Evolutionary conservation across 1,140 invertebrate genomes (phyloP).

Genomic region (Homarus americanus): DNA sequence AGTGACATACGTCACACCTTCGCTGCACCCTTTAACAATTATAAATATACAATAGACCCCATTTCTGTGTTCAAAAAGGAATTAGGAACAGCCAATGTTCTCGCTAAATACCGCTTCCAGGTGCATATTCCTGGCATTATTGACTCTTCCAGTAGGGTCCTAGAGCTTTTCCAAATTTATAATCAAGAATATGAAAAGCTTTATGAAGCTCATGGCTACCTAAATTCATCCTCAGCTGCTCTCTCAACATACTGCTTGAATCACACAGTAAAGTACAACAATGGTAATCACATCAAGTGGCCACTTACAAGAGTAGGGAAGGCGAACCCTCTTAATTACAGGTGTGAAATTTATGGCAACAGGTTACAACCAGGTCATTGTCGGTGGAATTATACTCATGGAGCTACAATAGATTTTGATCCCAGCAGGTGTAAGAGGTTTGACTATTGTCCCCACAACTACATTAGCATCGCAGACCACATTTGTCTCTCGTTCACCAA

Average conservation of each 20-base stretch:
- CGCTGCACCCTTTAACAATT: background rate
- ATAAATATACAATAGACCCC: slow-evolving; percentile 21
- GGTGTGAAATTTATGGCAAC: slow-evolving; percentile 49
- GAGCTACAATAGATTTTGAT: slow-evolving; percentile 43
- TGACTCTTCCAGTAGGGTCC: background rate
- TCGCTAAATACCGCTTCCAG: slow-evolving; percentile 29
- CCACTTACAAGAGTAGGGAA: slow-evolving; percentile 47
- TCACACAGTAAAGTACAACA: background rate
- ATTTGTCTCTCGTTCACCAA: slow-evolving; percentile 38
- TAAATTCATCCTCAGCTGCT: background rate
- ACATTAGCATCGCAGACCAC: slow-evolving; percentile 21
- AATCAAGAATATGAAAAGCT: background rate
- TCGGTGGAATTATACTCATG: slow-evolving; percentile 64
- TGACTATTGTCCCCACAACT: slow-evolving; percentile 61
- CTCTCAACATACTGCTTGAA: slow-evolving; percentile 33
- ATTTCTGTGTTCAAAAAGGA: background rate
- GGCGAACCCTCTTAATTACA: slow-evolving; percentile 19
- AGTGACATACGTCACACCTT: background rate
- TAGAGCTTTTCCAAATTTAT: background rate
- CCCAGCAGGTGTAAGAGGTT: slow-evolving; percentile 46
- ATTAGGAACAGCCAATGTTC: background rate
- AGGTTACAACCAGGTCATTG: slow-evolving; percentile 41
- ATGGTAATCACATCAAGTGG: slow-evolving; percentile 33
- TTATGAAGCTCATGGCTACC: background rate
- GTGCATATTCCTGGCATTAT: slow-evolving; percentile 15